Evolutionary conservation across 1,140 invertebrate species (phyloP).

Genomic region (Cydia pomonella): DNA sequence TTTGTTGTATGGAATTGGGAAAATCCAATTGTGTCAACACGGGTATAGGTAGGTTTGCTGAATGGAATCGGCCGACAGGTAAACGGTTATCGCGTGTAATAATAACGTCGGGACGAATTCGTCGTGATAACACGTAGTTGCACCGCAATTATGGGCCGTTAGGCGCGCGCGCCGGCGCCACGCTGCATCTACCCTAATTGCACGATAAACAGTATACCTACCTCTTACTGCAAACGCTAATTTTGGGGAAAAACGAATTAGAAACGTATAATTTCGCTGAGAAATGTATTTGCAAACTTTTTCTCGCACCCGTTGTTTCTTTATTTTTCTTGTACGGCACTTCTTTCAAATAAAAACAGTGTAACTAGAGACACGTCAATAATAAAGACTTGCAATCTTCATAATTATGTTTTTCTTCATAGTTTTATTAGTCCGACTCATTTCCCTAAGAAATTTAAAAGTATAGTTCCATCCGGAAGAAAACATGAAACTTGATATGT

Average conservation of each 20-base stretch:
- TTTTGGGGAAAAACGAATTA: slow-evolving; percentile 9
- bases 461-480: too few relatives aligned
- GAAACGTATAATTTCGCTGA: slow-evolving; percentile 19
- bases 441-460: too few relatives aligned
- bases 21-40: slow-evolving; percentile 55
- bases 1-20: slow-evolving; percentile 56
- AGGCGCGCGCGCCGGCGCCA: slow-evolving; percentile 33
- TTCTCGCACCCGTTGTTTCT: background rate
- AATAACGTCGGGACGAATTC: slow-evolving; percentile 48
- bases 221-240: slow-evolving; percentile 1
- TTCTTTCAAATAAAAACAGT: background rate
- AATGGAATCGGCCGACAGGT: slow-evolving; percentile 59
- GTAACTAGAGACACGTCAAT: background rate
- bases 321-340: background rate
- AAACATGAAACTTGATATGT: too few relatives aligned
- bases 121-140: slow-evolving; percentile 49
- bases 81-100: slow-evolving; percentile 59
- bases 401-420: background rate
- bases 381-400: background rate
- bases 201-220: slow-evolving; percentile 28
- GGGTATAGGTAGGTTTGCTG: slow-evolving; percentile 45
- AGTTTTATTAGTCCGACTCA: background rate
- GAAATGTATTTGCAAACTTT: slow-evolving; percentile 14
- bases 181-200: slow-evolving; percentile 33
- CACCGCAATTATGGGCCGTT: slow-evolving; percentile 56